Percentiles rank a stretch among this genome's conserved stretches.
Evolutionary conservation across 2,797 vertebrate genomes (phyloP).

Genomic region (Gymnoscopelus microlampas): DNA sequence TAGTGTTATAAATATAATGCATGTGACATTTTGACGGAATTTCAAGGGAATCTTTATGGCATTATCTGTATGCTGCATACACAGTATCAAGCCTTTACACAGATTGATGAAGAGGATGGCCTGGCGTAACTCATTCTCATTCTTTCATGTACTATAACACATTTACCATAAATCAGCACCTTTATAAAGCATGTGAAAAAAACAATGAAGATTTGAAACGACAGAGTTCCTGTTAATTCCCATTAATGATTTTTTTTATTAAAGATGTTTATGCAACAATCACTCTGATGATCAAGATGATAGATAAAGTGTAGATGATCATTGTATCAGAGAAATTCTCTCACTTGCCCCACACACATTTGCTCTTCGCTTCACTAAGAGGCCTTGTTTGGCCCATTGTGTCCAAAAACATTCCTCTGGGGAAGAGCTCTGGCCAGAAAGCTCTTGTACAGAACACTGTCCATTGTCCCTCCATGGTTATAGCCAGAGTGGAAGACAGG

Average conservation of each 20-base stretch:
- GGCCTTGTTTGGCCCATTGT: slow-evolving; percentile 55
- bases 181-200: slow-evolving; percentile 1
- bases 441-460: slow-evolving; percentile 23
- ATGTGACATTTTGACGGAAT: slow-evolving; percentile 42
- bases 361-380: slow-evolving; percentile 33
- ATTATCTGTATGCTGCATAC: slow-evolving; percentile 36
- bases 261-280: neutral
- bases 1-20: slow-evolving; percentile 5
- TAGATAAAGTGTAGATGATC: slow-evolving; percentile 13
- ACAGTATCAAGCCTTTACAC: slow-evolving; percentile 30
- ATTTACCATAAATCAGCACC: neutral
- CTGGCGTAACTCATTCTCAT: neutral
- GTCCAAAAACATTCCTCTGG: slow-evolving; percentile 71
- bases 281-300: slow-evolving; percentile 22
- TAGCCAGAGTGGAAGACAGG: slow-evolving; percentile 24
- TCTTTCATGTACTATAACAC: neutral
- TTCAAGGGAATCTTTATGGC: slow-evolving; percentile 18
- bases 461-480: slow-evolving; percentile 40
- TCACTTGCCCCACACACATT: slow-evolving; percentile 34
- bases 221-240: neutral
- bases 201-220: neutral
- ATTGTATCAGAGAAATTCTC: slow-evolving; percentile 37
- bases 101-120: slow-evolving; percentile 19
- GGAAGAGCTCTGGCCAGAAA: slow-evolving; percentile 57
- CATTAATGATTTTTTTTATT: neutral